These are phyloP conservation scores for Pteropus rufus DNA, from an alignment of 2,797 vertebrate genomes.

Conservation along the genomic window DNA sequence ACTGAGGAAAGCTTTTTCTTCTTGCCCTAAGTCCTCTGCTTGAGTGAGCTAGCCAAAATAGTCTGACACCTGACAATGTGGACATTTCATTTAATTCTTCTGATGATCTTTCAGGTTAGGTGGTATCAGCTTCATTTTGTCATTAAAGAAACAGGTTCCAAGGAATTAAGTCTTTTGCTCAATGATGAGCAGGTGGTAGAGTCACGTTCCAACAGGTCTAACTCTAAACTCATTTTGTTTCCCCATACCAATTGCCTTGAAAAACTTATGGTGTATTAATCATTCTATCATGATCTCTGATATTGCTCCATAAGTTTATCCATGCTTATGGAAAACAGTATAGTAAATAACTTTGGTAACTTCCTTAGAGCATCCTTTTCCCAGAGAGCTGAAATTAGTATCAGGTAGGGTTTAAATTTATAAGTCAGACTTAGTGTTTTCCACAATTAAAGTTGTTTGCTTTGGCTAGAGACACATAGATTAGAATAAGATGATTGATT, in stretches of 20 bases:
- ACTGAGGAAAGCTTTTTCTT: constrained; percentile 13
- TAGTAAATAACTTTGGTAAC: background rate
- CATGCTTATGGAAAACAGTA: background rate
- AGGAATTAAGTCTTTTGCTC: background rate
- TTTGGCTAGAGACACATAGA: background rate
- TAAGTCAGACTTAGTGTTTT: background rate
- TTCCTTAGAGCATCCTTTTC: background rate
- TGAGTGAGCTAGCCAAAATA: background rate
- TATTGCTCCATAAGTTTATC: background rate
- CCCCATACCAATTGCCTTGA: background rate
- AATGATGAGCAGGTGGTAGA: background rate
- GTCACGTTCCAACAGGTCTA: background rate
- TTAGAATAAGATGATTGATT: background rate
- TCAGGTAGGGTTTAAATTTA: background rate
- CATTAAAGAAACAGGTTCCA: constrained; percentile 21
- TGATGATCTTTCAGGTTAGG: background rate
- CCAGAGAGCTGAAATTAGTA: background rate
- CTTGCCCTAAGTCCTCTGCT: background rate
- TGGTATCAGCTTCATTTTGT: constrained; percentile 12
- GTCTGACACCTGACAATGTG: background rate
- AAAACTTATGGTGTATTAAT: background rate
- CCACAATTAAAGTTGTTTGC: constrained; percentile 17
- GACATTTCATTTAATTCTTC: background rate
- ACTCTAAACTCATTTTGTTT: background rate
- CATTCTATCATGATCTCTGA: background rate